A percentile compares a stretch with the other conserved stretches of the same genome.
phyloP scores from a whole-genome alignment of 92 coral and sea anemone species.

The Parazoanthus atlanticus region DNA sequence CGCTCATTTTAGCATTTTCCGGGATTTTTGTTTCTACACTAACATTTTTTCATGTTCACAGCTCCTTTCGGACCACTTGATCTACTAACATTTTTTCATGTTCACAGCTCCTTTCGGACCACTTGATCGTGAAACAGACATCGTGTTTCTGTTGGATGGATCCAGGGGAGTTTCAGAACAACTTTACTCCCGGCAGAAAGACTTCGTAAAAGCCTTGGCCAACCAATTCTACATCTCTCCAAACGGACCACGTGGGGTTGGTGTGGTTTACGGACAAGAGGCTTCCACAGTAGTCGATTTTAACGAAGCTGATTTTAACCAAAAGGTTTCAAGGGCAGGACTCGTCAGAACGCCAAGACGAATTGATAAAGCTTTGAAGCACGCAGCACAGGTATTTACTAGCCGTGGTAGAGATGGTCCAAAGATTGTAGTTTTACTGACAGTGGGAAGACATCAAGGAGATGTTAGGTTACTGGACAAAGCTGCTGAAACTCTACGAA shows the following conservation, averaged over 20 bases:
- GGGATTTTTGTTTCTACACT: too few relatives aligned
- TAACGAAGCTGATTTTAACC: constrained; percentile 22
- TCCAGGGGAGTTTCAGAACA: constrained; percentile 48
- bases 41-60: background rate
- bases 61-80: constrained; percentile 43
- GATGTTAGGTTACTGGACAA: constrained; percentile 10
- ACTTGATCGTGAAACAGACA: constrained; percentile 43
- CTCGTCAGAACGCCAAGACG: constrained; percentile 32
- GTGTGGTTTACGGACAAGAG: constrained; percentile 12
- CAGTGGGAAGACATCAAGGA: constrained; percentile 17
- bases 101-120: constrained; percentile 42
- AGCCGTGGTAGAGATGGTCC: constrained; percentile 33
- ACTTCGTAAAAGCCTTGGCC: constrained; percentile 55
- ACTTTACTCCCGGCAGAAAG: constrained; percentile 24
- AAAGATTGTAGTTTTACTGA: constrained; percentile 26
- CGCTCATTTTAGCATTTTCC: too few relatives aligned
- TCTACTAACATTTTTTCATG: too few relatives aligned
- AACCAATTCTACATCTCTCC: constrained; percentile 45
- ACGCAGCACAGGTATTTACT: constrained; percentile 4
- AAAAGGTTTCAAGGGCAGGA: constrained; percentile 15
- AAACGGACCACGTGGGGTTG: constrained; percentile 39
- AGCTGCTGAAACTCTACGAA: constrained; percentile 24
- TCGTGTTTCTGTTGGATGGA: constrained; percentile 53
- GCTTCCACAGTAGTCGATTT: background rate
- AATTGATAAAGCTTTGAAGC: constrained; percentile 26